Evolutionary conservation across 2,888 invertebrate genomes (phyloP), one percentile per base, ranked within the genome.

Genomic region (Lepidonotus clava): DNA sequence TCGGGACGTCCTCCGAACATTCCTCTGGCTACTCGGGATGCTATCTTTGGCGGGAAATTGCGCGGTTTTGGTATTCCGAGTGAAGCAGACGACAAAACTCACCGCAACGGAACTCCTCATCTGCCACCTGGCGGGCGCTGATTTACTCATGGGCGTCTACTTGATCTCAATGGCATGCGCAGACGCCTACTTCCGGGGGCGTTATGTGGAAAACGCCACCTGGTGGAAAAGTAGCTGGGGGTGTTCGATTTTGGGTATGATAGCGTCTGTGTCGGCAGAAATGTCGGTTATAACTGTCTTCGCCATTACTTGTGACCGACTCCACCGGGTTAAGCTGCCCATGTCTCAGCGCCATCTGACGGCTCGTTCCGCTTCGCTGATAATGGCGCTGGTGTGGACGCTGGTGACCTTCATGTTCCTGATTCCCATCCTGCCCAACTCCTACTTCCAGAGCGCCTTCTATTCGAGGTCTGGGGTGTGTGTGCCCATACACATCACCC

Each of bases 241-340:
- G 28, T 92, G 91, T 71, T 86, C 88, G 40, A 21, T 91, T 41
- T 89, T 91, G 6, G 91, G 91, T 18, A 86, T 89, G 28, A 61
- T 91, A n/a, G 85, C 90, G 1, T 89, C 89, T 0, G 8, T 90
- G 34, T 96, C 96, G 86, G 96, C 95, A 87, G 96, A 96, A 92
- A 95, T 96, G 5, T 96, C 96, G 0, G 96, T 96, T 0, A 92
- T 96, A 87, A 95, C 96, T 80, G 93, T 96, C n/a, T 95, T 95
- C 0, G 90, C 96, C 87, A 96, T 96, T 86, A 96, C 96, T 18
- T 46, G 46, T 94, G 96, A 96, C 91, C 95, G 96, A 21, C 95
- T 96, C 89, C 94, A 96, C 89, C 95, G 95, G 0, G 95, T 96
- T 34, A 95, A 95, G 28, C 94, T 95, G 88, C 96, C 96, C 21